phyloP scores from a whole-genome alignment of 2,888 invertebrate genomes.

The Trachelus stipa region DNA sequence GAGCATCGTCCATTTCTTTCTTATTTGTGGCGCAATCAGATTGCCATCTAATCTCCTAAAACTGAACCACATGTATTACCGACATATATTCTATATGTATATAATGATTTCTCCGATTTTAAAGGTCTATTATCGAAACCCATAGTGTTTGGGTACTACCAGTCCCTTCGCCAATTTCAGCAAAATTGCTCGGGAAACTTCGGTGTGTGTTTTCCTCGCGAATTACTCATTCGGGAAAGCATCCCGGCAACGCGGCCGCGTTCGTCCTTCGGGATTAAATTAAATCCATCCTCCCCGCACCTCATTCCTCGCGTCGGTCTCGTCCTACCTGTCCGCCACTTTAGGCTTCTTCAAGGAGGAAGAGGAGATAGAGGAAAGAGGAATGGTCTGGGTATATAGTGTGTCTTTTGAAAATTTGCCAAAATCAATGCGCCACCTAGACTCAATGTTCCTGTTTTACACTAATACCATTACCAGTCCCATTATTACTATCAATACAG shows the following conservation, averaged over 20 bases:
- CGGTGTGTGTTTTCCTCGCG: neutral
- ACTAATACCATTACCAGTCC: neutral
- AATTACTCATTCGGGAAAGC: neutral
- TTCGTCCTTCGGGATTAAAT: neutral
- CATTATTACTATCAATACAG: neutral
- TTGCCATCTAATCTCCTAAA: too few relatives aligned
- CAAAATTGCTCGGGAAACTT: neutral
- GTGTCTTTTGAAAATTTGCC: neutral
- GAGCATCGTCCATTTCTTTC: too few relatives aligned
- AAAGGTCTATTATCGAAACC: neutral
- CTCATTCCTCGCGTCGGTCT: neutral
- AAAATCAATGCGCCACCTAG: neutral
- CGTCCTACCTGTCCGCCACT: neutral
- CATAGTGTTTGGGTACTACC: neutral
- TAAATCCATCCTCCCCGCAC: neutral
- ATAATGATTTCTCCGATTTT: neutral
- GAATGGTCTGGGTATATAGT: neutral
- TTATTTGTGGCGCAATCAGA: too few relatives aligned
- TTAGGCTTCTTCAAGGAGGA: neutral
- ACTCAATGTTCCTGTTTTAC: neutral
- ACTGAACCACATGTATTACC: too few relatives aligned
- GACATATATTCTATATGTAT: too few relatives aligned
- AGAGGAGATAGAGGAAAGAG: neutral
- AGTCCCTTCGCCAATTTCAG: neutral
- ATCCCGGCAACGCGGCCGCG: neutral